These are phyloP conservation scores for Pantherophis vulpinus DNA, from an alignment of 2,797 vertebrate species.

Conservation along the genomic window DNA sequence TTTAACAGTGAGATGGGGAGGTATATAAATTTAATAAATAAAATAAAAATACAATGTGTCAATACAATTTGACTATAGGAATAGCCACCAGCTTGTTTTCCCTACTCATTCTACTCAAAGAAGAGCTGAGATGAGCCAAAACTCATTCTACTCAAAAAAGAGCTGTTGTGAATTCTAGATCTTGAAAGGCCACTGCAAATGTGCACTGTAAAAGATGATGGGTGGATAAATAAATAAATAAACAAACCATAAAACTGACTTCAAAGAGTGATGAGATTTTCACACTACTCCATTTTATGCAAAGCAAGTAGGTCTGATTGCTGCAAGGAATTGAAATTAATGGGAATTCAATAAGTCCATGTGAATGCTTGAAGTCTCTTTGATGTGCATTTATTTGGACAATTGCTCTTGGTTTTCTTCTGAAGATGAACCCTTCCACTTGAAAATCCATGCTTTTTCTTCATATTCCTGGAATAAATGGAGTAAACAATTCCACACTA, in stretches of 20 bases:
- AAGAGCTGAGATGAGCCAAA: too few species aligned
- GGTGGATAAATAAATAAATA: background rate
- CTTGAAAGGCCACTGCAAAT: background rate
- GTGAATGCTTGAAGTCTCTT: background rate
- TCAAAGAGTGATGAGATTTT: background rate
- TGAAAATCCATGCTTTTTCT: background rate
- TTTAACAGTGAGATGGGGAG: background rate
- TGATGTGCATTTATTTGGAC: background rate
- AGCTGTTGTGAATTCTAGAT: background rate
- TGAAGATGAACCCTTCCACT: background rate
- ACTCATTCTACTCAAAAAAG: background rate
- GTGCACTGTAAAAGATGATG: background rate
- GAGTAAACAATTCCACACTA: conserved; percentile 33
- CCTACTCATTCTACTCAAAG: background rate
- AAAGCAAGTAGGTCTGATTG: background rate
- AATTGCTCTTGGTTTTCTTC: background rate
- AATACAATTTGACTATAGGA: background rate
- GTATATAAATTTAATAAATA: background rate
- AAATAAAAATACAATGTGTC: background rate
- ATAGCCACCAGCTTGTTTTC: background rate
- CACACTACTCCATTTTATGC: background rate
- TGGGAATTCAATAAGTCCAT: background rate
- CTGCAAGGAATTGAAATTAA: background rate
- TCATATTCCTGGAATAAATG: background rate
- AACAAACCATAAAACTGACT: background rate